Percentiles rank a stretch among this genome's conserved stretches.
Conservation (phyloP, 2,888 invertebrate species). For the Glomeris marginata region DNA sequence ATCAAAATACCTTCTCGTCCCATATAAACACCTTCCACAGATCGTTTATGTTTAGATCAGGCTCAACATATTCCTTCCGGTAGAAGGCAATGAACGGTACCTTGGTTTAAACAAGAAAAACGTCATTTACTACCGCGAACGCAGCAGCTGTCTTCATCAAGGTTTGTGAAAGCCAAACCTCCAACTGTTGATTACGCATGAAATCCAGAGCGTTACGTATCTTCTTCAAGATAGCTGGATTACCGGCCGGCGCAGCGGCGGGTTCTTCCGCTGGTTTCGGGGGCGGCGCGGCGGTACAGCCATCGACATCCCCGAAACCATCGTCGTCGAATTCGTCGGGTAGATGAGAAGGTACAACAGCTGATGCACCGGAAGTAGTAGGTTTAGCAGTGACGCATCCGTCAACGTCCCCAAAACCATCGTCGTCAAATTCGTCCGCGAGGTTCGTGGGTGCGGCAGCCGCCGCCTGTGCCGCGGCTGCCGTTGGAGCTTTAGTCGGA, state of each 20-base stretch:
- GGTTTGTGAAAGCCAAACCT: slow-evolving; percentile 32
- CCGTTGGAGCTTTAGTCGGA: slow-evolving; percentile 5
- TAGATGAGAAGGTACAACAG: neutral
- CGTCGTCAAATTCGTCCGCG: neutral
- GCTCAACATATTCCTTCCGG: slow-evolving; percentile 91
- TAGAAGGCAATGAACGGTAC: slow-evolving; percentile 99
- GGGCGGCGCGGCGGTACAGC: slow-evolving; percentile 25
- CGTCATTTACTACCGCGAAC: neutral
- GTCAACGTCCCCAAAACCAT: neutral
- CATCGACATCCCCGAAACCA: slow-evolving; percentile 25
- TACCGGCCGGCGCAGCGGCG: slow-evolving; percentile 13
- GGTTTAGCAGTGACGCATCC: neutral
- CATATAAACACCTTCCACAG: slow-evolving; percentile 95
- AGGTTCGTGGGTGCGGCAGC: neutral
- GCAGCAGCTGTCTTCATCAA: neutral
- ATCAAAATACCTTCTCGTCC: slow-evolving; percentile 82
- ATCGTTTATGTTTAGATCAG: slow-evolving; percentile 85
- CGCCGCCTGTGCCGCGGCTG: neutral
- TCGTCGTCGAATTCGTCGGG: slow-evolving; percentile 9
- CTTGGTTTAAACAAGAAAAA: slow-evolving; percentile 19
- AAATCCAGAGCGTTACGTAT: slow-evolving; percentile 89
- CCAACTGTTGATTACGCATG: slow-evolving; percentile 85
- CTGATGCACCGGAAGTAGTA: neutral
- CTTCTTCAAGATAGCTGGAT: slow-evolving; percentile 45
- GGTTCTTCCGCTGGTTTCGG: slow-evolving; percentile 13